These are phyloP conservation scores for Euproctis similis DNA, from an alignment of 2,888 invertebrate species.

Conservation along the genomic window DNA sequence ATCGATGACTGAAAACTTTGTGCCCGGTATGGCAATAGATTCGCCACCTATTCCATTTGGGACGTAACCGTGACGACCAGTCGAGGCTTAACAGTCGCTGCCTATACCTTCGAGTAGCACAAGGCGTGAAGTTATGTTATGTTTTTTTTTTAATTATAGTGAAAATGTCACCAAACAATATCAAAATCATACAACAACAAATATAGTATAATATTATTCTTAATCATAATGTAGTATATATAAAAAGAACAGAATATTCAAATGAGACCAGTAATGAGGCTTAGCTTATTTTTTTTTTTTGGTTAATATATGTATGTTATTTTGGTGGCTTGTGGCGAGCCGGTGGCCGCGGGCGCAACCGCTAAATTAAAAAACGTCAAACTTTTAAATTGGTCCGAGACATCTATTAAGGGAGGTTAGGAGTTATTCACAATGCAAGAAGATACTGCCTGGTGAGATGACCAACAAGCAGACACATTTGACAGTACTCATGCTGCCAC, in stretches of 20 bases:
- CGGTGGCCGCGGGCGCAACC: constrained; percentile 69
- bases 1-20: too few relatives aligned
- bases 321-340: constrained; percentile 46
- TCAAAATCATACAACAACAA: constrained; percentile 3
- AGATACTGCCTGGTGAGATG: too few relatives aligned
- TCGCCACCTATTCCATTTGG: too few relatives aligned
- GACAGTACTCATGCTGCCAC: too few relatives aligned
- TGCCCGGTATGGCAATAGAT: too few relatives aligned
- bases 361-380: constrained; percentile 77
- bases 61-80: too few relatives aligned
- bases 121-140: too few relatives aligned
- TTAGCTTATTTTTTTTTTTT: constrained; percentile 57
- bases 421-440: constrained; percentile 36
- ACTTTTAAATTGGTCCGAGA: constrained; percentile 75
- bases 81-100: too few relatives aligned
- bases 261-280: constrained; percentile 65
- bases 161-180: too few relatives aligned
- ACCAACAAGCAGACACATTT: too few relatives aligned
- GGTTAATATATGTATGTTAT: constrained; percentile 64
- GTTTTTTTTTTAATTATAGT: constrained; percentile 1
- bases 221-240: constrained; percentile 16
- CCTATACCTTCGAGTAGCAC: too few relatives aligned
- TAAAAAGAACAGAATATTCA: constrained; percentile 37
- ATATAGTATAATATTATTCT: constrained; percentile 3
- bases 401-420: constrained; percentile 67